Base-by-base conservation (phyloP, 2,888 invertebrate species). In the Melanophora roralis region DNA sequence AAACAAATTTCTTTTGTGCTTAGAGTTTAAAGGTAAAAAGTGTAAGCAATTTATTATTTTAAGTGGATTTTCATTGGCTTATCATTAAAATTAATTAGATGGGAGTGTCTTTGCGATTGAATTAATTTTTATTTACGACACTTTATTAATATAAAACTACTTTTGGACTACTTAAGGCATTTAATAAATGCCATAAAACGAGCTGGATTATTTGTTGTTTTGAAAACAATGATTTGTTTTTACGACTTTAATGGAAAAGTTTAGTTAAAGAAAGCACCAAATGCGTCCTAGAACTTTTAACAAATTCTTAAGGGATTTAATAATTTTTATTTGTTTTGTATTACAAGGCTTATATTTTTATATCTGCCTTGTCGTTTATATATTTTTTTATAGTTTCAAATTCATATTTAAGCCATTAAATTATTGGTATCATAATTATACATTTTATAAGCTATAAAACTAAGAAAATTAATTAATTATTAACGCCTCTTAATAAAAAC, bases 41-140 rank as follows among this genome's bases (percentile, higher is more conserved):
- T 76, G 64, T 76, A 80, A 64, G 76, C 78, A 84, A 83, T 82
- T 84, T 84, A 84, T 84, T 81, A 82, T 81, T 82, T 83, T 80
- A 81, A 82, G 82, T 83, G 82, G 82, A 82, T 84, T 83, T 83
- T 81, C 80, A 83, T 82, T 83, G 82, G 79, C 75, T 83, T 79
- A 77, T 68, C 80, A 80, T 68, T 76, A 73, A 71, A 47, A 73
- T 68, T 76, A 80, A 80, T 76, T 80, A 80, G 34, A 72, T 76
- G 76, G 76, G 80, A 76, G 80, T 76, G 76, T 80, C 80, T 67
- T 73, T 64, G 72, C 40, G 55, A 80, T 76, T 73, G 80, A 76
- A 80, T 80, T 80, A 62, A 72, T 72, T 71, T 80, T 76, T 55
- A 72, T 80, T 80, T 53, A 67, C 60, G 57, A 21, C 60, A 62